Base-by-base conservation (phyloP, 1,140 invertebrate species). In the Eufriesea mexicana region DNA sequence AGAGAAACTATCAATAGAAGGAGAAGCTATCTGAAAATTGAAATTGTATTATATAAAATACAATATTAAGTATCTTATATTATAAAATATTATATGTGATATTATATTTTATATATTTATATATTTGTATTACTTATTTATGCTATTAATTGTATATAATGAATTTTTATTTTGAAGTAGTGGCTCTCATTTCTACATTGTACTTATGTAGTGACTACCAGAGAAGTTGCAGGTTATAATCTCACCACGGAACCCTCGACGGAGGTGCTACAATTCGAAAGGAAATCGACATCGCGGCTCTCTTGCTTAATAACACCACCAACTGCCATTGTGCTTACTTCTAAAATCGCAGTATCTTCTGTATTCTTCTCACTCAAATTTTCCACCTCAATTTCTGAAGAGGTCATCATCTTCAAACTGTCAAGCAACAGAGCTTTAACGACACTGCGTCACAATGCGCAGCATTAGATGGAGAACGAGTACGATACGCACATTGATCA, bases 1-100 rank as follows among this genome's bases (percentile, higher is more conserved):
- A 1, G 95, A 96, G 90, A 96, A 96, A 86, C 96, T 96, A 76
- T 96, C 95, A 59, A 95, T 94, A 28, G 95, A 96, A 18, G 95
- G 95, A 9, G 95, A 96, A 74, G 95, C 95, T 57, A 96, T 91
- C 93, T 95, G 62, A 25, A 91, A 90, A 10, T 89, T 7, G 45
- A 45, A 67, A 16, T 45, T 14, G 2, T 7, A 42, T 23, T 67
- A n/a, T 14, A 47, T 35, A n/a, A 61, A 20, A 49, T 35, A 6
- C 8, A 5, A 18, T 70, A 18, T 28, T 51, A 28, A 20, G 0
- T 12, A 2, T 25, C 2, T 49, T 49, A 49, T 49, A 12, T 49
- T 49, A 49, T 49, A 49, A 35, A 62, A 18, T 62, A 35, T 18
- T 62, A 8, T 55, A 55, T 23, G 20, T 55, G 20, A 55, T 20